A percentile compares a stretch with the other conserved stretches of the same genome.
phyloP scores from a whole-genome alignment of 2,888 invertebrate species.

The Rhingia campestris region DNA sequence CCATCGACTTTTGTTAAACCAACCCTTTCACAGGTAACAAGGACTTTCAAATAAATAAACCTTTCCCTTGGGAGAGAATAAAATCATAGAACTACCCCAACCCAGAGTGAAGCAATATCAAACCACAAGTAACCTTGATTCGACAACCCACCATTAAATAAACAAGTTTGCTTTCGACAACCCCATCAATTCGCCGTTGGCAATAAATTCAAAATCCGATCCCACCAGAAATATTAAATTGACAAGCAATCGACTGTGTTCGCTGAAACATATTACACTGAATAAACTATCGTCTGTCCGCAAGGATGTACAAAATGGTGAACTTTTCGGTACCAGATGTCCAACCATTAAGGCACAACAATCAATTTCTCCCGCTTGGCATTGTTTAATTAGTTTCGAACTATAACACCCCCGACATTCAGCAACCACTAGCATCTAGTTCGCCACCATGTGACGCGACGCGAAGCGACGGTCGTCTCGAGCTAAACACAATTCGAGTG shows the following conservation, averaged over 20 bases:
- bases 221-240: constrained; percentile 1
- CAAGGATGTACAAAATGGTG: neutral
- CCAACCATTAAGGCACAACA: constrained; percentile 51
- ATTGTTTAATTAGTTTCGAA: constrained; percentile 71
- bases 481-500: constrained; percentile 63
- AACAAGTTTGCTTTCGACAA: neutral
- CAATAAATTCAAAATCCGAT: neutral
- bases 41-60: too few relatives aligned
- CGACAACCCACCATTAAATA: too few relatives aligned
- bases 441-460: constrained; percentile 19
- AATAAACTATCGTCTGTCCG: constrained; percentile 14
- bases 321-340: constrained; percentile 59
- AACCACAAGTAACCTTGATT: too few relatives aligned
- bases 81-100: too few relatives aligned
- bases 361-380: constrained; percentile 65
- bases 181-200: neutral
- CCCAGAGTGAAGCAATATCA: too few relatives aligned
- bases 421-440: constrained; percentile 22
- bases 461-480: too few relatives aligned
- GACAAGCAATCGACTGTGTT: constrained; percentile 38
- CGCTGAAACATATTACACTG: constrained; percentile 12
- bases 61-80: too few relatives aligned
- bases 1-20: too few relatives aligned
- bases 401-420: constrained; percentile 37
- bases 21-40: too few relatives aligned